Conservation (phyloP, 2,888 invertebrate genomes). For the Drosophila ochracea region DNA sequence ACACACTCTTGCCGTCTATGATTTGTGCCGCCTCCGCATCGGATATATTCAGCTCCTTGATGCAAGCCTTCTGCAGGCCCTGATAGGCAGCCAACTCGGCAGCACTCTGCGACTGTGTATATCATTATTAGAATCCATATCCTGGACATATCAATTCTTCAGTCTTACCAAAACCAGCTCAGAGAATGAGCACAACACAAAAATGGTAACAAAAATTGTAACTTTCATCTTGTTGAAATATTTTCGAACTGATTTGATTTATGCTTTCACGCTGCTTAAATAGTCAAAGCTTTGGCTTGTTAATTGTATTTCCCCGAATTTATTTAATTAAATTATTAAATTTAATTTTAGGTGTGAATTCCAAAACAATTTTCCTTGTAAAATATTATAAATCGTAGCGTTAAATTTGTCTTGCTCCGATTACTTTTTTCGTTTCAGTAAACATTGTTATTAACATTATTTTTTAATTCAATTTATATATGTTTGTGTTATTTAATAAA, state of each 20-base stretch:
- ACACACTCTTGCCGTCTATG: slow-evolving; percentile 40
- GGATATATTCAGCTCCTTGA: slow-evolving; percentile 58
- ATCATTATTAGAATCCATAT: neutral
- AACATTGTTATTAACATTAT: slow-evolving; percentile 1
- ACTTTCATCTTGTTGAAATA: slow-evolving; percentile 44
- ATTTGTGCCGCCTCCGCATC: slow-evolving; percentile 50
- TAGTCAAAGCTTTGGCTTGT: slow-evolving; percentile 9
- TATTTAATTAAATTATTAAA: slow-evolving; percentile 58
- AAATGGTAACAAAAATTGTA: slow-evolving; percentile 7
- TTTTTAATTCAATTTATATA: neutral
- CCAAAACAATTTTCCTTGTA: neutral
- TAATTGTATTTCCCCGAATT: slow-evolving; percentile 2
- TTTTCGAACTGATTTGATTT: slow-evolving; percentile 11
- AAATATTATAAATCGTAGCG: slow-evolving; percentile 13
- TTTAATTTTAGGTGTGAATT: slow-evolving; percentile 14
- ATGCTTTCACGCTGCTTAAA: slow-evolving; percentile 37
- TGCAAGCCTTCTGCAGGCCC: slow-evolving; percentile 54
- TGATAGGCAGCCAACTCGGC: slow-evolving; percentile 54
- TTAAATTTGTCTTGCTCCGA: slow-evolving; percentile 36
- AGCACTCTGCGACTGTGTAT: slow-evolving; percentile 45
- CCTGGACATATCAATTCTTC: fast-evolving
- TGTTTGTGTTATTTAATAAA: neutral
- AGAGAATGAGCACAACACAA: slow-evolving; percentile 26
- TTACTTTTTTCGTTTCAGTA: slow-evolving; percentile 2
- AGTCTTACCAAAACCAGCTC: slow-evolving; percentile 38